Conservation (phyloP, 2,888 invertebrate genomes). For the Parnassius mnemosyne region DNA sequence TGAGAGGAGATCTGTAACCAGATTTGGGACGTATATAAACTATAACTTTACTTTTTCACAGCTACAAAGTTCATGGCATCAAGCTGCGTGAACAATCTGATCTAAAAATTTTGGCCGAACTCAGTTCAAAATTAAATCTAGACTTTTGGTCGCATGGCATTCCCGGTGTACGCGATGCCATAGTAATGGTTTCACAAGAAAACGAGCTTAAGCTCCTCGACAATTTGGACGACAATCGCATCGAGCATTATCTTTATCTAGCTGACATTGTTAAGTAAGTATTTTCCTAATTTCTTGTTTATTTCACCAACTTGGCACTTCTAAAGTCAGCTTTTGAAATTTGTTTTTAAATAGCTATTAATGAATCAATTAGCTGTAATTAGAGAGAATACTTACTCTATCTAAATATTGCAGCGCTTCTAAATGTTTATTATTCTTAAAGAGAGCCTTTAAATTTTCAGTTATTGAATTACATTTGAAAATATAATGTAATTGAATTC, state of each 20-base stretch:
- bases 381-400: background rate
- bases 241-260: constrained; percentile 36
- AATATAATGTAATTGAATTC: too few species aligned
- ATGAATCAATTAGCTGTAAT: background rate
- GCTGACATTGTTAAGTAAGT: constrained; percentile 40
- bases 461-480: too few species aligned
- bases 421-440: too few species aligned
- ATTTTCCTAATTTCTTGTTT: constrained; percentile 15
- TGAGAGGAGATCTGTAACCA: background rate
- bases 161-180: constrained; percentile 34
- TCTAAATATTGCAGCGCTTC: too few species aligned
- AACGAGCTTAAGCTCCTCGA: constrained; percentile 31
- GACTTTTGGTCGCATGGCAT: constrained; percentile 42
- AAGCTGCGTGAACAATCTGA: constrained; percentile 32
- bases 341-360: background rate
- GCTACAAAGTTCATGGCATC: constrained; percentile 40
- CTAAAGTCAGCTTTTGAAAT: background rate
- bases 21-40: background rate
- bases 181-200: constrained; percentile 39
- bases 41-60: constrained; percentile 18
- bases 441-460: too few species aligned
- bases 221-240: constrained; percentile 31
- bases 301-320: constrained; percentile 1
- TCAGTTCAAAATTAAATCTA: constrained; percentile 33
- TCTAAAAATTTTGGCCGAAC: constrained; percentile 30